Evolutionary conservation across 2,797 vertebrate genomes (phyloP).

Genomic region (Gobionotothen gibberifrons): DNA sequence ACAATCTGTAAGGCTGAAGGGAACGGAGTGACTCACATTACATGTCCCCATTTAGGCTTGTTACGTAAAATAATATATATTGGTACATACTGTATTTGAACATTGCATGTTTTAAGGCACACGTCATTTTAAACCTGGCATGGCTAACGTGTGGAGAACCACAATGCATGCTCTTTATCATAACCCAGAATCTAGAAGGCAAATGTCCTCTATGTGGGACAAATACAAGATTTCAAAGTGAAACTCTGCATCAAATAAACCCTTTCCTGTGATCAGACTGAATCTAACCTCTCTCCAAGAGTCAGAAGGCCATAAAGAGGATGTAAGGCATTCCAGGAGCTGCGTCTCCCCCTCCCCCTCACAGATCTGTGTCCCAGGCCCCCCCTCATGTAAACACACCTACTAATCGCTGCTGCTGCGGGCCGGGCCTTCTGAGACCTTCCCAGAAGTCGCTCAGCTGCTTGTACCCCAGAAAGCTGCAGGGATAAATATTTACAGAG

Average conservation of each 20-base stretch:
- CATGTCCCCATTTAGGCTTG: not conserved
- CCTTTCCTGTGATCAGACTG: not conserved
- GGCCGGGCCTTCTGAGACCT: slow-evolving; percentile 22
- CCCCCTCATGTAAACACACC: slow-evolving; percentile 66
- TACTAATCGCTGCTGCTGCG: slow-evolving; percentile 20
- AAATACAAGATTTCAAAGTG: too few relatives aligned
- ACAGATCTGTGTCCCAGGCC: slow-evolving; percentile 28
- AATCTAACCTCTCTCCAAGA: slow-evolving; percentile 20
- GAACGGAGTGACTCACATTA: not conserved
- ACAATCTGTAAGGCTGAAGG: too few relatives aligned
- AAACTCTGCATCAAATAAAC: not conserved
- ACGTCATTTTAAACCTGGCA: not conserved
- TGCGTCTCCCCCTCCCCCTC: slow-evolving; percentile 26
- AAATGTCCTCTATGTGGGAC: too few relatives aligned
- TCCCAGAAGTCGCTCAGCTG: slow-evolving; percentile 53
- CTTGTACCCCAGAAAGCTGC: too few relatives aligned
- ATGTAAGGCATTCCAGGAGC: slow-evolving; percentile 57
- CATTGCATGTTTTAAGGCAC: not conserved
- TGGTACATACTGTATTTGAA: not conserved
- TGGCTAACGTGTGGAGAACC: not conserved
- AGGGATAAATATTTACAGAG: slow-evolving; percentile 74
- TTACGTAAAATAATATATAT: not conserved
- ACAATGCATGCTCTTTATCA: not conserved
- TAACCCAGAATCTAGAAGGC: not conserved
- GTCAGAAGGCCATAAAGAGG: slow-evolving; percentile 37